Evolutionary conservation across 1,140 invertebrate species (phyloP).

Genomic region (Akabosia matsudoensis): DNA sequence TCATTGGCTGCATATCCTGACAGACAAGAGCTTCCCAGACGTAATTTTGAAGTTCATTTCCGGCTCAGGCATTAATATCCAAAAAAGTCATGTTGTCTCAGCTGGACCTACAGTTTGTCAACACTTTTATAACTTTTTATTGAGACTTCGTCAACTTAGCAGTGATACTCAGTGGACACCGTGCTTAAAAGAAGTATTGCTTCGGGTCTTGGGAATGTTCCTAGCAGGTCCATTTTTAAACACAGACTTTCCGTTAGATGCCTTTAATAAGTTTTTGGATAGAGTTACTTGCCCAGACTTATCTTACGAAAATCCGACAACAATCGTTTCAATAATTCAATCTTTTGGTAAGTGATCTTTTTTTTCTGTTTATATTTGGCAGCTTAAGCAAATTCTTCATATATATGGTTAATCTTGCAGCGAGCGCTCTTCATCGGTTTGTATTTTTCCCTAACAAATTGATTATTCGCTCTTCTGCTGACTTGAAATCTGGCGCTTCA

Average conservation of each 20-base stretch:
- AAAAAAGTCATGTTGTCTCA: slow-evolving; percentile 53
- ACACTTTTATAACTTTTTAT: slow-evolving; percentile 68
- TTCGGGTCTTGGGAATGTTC: slow-evolving; percentile 65
- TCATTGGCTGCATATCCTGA: slow-evolving; percentile 37
- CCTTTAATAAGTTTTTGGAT: slow-evolving; percentile 56
- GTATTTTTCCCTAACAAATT: slow-evolving; percentile 44
- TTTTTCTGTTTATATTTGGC: no score
- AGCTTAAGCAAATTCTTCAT: no score
- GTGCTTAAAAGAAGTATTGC: slow-evolving; percentile 52
- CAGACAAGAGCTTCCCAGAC: slow-evolving; percentile 49
- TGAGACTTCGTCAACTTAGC: slow-evolving; percentile 56
- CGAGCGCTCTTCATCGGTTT: slow-evolving; percentile 35
- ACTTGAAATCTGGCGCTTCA: slow-evolving; percentile 18
- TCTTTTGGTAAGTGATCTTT: slow-evolving; percentile 35
- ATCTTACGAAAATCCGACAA: slow-evolving; percentile 35
- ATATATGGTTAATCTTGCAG: no score
- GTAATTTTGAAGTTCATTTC: slow-evolving; percentile 70
- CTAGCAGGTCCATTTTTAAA: slow-evolving; percentile 67
- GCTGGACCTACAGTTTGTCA: slow-evolving; percentile 74
- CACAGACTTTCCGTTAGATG: slow-evolving; percentile 74
- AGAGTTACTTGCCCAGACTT: slow-evolving; percentile 38
- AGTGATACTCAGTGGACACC: slow-evolving; percentile 40
- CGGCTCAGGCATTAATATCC: slow-evolving; percentile 58
- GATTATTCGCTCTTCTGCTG: slow-evolving; percentile 32
- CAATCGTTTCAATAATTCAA: slow-evolving; percentile 40